Evolutionary conservation across 1,140 invertebrate genomes (phyloP), one percentile per base, ranked within the genome.

Genomic region (Halesus radiatus): DNA sequence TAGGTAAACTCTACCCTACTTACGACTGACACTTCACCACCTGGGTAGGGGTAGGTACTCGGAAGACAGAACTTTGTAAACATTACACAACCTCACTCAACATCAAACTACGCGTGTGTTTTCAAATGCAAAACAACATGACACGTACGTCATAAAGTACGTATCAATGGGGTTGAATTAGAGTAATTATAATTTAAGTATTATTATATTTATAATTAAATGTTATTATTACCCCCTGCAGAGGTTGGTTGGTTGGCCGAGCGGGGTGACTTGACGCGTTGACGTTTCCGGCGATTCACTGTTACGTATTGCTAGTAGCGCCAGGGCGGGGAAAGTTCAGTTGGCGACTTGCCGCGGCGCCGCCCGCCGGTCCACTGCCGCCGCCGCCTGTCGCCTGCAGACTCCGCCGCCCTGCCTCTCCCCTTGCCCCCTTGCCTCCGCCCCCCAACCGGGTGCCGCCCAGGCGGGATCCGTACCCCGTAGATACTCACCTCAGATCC

Each of bases 361-460:
- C 79, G 79, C 79, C 79, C 79, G 79, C 79, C 56, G 50, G 73
- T 18, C 45, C 72, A 80, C 79, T 80, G 62, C 29, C 79, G 32
- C 62, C 58, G 13, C 77, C 68, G 20, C 54, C 23, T 60, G n/a
- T 37, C 75, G 60, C 56, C 75, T 32, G n/a, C 66, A 64, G 60
- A 26, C 60, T 16, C 60, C 60, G 18, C 23, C 60, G 18, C 60
- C 60, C 66, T n/a, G n/a, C 66, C 29, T n/a, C 37, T 22, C 22
- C 13, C 22, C 60, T 23, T 20, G 15, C 54, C 54, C n/a, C 54
- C 54, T 18, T 8, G 1, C 18, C 56, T 6, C 56, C 10, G 1
- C 56, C 56, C 56, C 20, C 37, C 37, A 1, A 45, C 37, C 37
- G 37, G 37, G 37, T 45, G 37, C 37, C 37, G 37, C 54, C 54